Percentiles rank a stretch among this genome's conserved stretches.
phyloP scores from a whole-genome alignment of 2,888 invertebrate species.

The Archips crataeganus region DNA sequence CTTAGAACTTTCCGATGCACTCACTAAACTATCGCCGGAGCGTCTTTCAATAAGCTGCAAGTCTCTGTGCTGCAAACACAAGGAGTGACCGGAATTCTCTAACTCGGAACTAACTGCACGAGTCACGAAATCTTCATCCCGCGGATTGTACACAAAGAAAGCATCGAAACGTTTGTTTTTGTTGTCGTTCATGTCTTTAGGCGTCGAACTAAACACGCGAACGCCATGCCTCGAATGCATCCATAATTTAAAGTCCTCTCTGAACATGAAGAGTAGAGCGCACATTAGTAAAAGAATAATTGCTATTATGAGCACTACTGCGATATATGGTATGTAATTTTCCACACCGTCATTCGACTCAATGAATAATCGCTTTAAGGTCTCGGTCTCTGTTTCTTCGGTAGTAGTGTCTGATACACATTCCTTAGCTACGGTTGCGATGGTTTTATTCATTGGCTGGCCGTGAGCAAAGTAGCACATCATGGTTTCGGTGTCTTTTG shows the following conservation, averaged over 20 bases:
- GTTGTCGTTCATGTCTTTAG: conserved; percentile 83
- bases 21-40: conserved; percentile 82
- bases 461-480: conserved; percentile 87
- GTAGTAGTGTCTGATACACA: conserved; percentile 89
- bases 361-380: conserved; percentile 84
- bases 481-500: conserved; percentile 88
- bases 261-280: conserved; percentile 90
- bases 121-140: conserved; percentile 91
- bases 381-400: conserved; percentile 86
- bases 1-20: conserved; percentile 87
- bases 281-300: conserved; percentile 89
- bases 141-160: conserved; percentile 94
- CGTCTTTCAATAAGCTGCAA: conserved; percentile 86
- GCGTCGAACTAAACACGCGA: conserved; percentile 88
- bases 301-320: conserved; percentile 89
- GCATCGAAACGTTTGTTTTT: conserved; percentile 93
- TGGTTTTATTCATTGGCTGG: conserved; percentile 80
- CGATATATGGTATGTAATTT: conserved; percentile 91
- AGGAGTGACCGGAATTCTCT: conserved; percentile 87
- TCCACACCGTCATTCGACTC: conserved; percentile 88
- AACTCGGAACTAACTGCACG: conserved; percentile 90
- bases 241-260: conserved; percentile 92
- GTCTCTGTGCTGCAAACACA: conserved; percentile 90
- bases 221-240: conserved; percentile 92
- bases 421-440: conserved; percentile 77